These are phyloP conservation scores for Drosophila varians DNA, from an alignment of 1,140 invertebrate species.

Conservation along the genomic window DNA sequence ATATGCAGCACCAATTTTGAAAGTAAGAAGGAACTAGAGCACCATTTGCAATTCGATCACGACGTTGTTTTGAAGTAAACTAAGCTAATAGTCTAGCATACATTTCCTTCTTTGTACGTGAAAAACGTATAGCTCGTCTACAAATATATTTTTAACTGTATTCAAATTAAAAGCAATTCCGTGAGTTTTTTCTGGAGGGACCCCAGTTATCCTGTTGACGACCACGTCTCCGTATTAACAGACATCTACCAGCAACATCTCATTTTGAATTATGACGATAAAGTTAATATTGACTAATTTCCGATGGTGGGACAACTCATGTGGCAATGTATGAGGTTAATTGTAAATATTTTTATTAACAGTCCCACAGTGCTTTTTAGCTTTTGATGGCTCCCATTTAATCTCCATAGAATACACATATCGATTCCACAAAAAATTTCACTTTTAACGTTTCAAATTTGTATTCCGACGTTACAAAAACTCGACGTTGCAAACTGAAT, in stretches of 20 bases:
- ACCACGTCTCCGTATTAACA: too few species aligned
- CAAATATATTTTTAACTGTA: conserved; percentile 21
- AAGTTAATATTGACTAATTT: too few species aligned
- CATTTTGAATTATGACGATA: too few species aligned
- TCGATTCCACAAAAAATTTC: conserved; percentile 10
- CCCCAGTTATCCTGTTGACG: too few species aligned
- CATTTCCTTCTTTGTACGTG: conserved; percentile 8
- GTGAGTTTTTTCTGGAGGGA: too few species aligned
- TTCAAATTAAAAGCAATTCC: not conserved
- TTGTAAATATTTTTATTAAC: not conserved
- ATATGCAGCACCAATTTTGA: conserved; percentile 70
- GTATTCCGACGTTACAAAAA: conserved; percentile 71
- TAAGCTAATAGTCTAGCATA: conserved; percentile 13
- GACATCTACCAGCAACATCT: too few species aligned
- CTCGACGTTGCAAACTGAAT: conserved; percentile 50
- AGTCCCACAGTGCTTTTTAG: not conserved
- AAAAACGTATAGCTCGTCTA: conserved; percentile 8
- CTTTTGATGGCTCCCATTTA: not conserved
- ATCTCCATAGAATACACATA: not conserved
- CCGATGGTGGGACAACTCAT: too few species aligned
- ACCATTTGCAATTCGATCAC: conserved; percentile 72
- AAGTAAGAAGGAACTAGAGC: conserved; percentile 70
- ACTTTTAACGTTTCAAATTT: conserved; percentile 61
- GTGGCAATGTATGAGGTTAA: not conserved
- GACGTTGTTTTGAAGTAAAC: conserved; percentile 71